Conservation (phyloP, 1,140 invertebrate genomes). For the Portunus trituberculatus region DNA sequence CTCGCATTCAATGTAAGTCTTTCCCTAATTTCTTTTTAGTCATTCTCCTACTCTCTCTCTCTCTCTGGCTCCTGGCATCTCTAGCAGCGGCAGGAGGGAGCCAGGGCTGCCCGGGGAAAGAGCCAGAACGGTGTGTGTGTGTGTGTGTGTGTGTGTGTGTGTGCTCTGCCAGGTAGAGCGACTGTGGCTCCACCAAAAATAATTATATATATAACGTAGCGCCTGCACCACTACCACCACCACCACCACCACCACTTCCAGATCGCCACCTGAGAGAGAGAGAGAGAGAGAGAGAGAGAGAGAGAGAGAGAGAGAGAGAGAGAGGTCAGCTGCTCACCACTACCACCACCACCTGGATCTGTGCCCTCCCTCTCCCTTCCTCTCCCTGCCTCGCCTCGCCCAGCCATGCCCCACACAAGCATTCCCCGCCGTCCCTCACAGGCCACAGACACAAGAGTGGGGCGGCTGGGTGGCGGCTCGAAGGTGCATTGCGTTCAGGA, state of each 20-base stretch:
- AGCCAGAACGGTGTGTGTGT: background rate
- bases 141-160: no score
- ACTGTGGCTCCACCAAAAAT: conserved; percentile 1
- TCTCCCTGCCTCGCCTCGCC: background rate
- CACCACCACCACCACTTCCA: background rate
- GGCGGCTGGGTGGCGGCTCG: background rate
- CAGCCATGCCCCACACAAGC: background rate
- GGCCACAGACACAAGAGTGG: background rate
- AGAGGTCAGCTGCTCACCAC: background rate
- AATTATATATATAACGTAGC: background rate
- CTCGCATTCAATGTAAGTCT: no score
- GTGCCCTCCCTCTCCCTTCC: background rate
- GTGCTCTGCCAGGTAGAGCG: background rate
- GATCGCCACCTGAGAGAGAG: background rate
- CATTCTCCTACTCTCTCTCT: background rate
- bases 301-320: conserved; percentile 20
- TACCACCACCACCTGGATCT: background rate
- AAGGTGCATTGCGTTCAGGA: background rate
- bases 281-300: conserved; percentile 20
- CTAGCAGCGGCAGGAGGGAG: background rate
- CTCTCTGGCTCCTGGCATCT: background rate
- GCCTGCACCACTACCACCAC: background rate
- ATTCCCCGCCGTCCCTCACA: background rate
- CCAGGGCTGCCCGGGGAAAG: background rate
- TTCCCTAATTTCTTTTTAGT: background rate